Evolutionary conservation across 2,113 vertebrate genomes (phyloP).

Genomic region (Chionis minor): DNA sequence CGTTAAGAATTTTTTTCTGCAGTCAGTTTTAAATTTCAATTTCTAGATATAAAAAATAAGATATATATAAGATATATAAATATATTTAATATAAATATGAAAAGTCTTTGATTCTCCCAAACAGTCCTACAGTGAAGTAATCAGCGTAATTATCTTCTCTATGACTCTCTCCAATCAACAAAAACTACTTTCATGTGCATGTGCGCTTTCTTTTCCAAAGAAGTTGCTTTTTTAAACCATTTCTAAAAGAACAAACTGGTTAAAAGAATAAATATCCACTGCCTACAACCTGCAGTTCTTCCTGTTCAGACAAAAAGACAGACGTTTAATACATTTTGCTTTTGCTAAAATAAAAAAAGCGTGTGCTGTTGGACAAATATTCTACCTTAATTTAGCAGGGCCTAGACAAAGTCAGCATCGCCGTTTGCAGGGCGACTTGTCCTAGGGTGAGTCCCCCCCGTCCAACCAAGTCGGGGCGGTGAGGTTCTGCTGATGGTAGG

Average conservation of each 20-base stretch:
- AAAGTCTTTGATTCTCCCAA: neutral
- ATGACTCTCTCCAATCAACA: neutral
- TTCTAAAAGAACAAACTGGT: neutral
- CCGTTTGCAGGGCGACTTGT: neutral
- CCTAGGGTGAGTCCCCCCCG: neutral
- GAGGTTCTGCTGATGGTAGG: neutral
- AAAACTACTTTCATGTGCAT: neutral
- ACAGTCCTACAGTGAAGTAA: neutral
- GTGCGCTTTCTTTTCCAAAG: neutral
- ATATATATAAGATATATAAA: no score
- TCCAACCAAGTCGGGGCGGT: rapidly evolving
- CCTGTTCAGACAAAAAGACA: neutral
- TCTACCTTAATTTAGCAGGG: neutral
- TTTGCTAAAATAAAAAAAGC: neutral
- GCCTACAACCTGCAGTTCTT: neutral
- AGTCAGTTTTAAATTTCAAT: neutral
- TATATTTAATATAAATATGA: neutral
- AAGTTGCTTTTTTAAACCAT: neutral
- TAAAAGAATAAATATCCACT: neutral
- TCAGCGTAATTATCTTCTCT: neutral
- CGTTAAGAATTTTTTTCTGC: neutral
- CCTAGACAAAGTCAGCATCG: neutral
- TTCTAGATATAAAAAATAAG: neutral
- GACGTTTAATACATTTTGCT: neutral
- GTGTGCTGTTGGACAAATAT: neutral